Conservation (phyloP, 2,888 invertebrate species). For the Agriopis leucophaearia region DNA sequence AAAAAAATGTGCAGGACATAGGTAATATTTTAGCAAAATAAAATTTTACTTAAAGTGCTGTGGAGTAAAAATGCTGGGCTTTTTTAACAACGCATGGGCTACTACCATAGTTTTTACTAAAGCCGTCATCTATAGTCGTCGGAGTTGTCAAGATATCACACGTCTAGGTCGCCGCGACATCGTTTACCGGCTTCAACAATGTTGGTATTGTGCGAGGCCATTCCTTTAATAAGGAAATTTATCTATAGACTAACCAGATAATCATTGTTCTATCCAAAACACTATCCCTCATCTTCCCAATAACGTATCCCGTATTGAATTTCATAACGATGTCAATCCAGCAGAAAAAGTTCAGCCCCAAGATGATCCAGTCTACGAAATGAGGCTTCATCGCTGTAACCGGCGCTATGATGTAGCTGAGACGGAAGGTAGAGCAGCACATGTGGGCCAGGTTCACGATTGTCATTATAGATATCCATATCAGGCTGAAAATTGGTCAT, state of each 20-base stretch:
- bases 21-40: no score
- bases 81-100: no score
- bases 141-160: no score
- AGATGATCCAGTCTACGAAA: conserved; percentile 52
- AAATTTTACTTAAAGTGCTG: no score
- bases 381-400: conserved; percentile 36
- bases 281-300: conserved; percentile 45
- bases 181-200: no score
- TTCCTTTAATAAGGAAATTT: neutral
- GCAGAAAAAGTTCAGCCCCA: conserved; percentile 59
- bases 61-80: no score
- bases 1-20: no score
- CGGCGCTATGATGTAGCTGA: conserved; percentile 57
- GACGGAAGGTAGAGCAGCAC: conserved; percentile 56
- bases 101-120: no score
- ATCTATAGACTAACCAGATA: conserved; percentile 51
- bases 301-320: conserved; percentile 66
- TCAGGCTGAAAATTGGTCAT: conserved; percentile 54
- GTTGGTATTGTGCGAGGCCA: no score
- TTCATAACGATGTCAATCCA: conserved; percentile 63
- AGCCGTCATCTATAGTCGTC: no score
- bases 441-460: conserved; percentile 59
- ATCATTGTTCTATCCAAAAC: conserved; percentile 58
- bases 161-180: no score
- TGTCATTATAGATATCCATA: conserved; percentile 62